Base-by-base conservation (phyloP, 2,797 vertebrate species). In the Synaphobranchus kaupii region DNA sequence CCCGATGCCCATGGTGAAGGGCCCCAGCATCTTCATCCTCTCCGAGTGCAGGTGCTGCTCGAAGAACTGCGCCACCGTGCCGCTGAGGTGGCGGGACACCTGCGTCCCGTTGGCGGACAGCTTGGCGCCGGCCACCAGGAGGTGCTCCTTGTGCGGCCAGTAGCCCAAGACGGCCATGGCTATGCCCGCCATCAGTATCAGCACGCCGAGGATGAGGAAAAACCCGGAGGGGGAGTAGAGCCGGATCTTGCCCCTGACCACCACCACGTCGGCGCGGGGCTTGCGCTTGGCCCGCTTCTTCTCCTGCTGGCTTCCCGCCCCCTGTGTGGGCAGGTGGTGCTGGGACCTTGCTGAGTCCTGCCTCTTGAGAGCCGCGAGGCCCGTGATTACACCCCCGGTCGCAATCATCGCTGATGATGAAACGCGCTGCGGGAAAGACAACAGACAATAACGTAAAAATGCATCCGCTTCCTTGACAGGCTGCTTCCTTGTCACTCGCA, bases 1-100 rank as follows among this genome's bases (percentile, higher is more conserved):
- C 86, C 99, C 99, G 2, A 99, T 99, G 86, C 99, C 99, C 99
- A 99, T 99, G 0, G 98, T 99, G 93, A 99, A 99, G 0, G 99
- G 99, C 20, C 99, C 99, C 0, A 99, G 92, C 98, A 99, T 99
- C 94, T 99, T 99, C 98, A 99, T 99, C 93, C 97, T 97, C 90
- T 99, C 97, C 0, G 98, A 99, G 93, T 98, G 98, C 86, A 98
- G 91, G 31, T 99, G 98, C 90, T 97, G 97, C 84, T 98, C 97
- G 83, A 99, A 96, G 94, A 99, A 99, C 25, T 94, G 96, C 0
- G 95, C 95, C 31, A 99, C 93, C 89, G 95, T 86, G 0, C 97
- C 94, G 0, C 93, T 92, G 58, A 94, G 93, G 87, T 93, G 94
- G 88, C 90, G 92, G 1, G 92, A 76, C 44, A 92, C 89, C 73